phyloP scores from a whole-genome alignment of 2,888 invertebrate genomes.

The Cerceris rybyensis region DNA sequence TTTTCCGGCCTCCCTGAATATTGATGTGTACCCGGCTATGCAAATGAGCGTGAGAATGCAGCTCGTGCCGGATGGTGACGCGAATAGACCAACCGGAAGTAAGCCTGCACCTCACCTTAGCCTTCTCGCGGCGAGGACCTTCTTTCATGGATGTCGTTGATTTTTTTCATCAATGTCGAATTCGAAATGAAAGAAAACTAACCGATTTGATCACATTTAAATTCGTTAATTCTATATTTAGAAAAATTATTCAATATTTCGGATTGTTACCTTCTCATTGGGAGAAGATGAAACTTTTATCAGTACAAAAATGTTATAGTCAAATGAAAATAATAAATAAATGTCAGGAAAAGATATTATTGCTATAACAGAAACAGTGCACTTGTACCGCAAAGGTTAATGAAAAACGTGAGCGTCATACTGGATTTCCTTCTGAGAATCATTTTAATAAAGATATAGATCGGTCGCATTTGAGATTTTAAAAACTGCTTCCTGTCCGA shows the following conservation, averaged over 20 bases:
- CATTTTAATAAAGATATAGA: too few species aligned
- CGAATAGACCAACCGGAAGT: constrained; percentile 77
- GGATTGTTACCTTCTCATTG: not conserved
- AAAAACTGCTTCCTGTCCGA: too few species aligned
- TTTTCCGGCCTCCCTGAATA: constrained; percentile 78
- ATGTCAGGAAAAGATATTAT: too few species aligned
- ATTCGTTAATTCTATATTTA: not conserved
- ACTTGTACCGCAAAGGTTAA: too few species aligned
- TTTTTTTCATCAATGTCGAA: constrained; percentile 29
- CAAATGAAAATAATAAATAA: too few species aligned
- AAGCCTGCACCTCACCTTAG: constrained; percentile 56
- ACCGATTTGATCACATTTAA: not conserved
- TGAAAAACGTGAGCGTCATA: too few species aligned
- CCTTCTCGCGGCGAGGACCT: constrained; percentile 45
- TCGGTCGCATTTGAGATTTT: too few species aligned
- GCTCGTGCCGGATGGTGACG: constrained; percentile 77
- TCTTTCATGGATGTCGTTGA: constrained; percentile 40
- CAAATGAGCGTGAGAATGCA: constrained; percentile 81
- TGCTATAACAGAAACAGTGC: too few species aligned
- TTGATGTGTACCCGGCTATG: constrained; percentile 79
- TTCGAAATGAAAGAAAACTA: not conserved
- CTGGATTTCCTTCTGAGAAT: too few species aligned
- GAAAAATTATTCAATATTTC: not conserved
- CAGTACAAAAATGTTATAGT: too few species aligned
- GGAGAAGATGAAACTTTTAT: not conserved